phyloP scores from a whole-genome alignment of 1,140 invertebrate species.

The Leptinotarsa defecta region DNA sequence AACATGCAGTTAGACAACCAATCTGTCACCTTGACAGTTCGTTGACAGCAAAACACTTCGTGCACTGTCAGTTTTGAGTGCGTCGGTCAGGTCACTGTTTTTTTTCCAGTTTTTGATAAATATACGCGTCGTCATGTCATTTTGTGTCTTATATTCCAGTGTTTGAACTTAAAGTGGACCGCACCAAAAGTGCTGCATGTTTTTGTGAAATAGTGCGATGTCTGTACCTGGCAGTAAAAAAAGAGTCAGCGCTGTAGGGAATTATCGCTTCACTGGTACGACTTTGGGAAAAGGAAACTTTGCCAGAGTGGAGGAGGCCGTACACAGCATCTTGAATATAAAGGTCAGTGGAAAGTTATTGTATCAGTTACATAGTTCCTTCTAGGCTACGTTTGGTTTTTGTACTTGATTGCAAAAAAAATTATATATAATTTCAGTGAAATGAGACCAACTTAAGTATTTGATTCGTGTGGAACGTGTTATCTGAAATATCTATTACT shows the following conservation, averaged over 20 bases:
- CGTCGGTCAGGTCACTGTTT: not conserved
- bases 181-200: not conserved
- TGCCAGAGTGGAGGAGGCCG: conserved; percentile 50
- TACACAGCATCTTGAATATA: conserved; percentile 24
- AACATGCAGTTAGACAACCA: not conserved
- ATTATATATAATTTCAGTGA: no score
- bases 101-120: not conserved
- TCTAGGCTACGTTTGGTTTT: no score
- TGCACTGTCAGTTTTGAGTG: not conserved
- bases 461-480: no score
- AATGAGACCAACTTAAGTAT: no score
- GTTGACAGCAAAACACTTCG: not conserved
- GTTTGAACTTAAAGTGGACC: not conserved
- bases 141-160: not conserved
- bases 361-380: no score
- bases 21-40: not conserved
- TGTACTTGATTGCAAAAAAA: no score
- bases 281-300: conserved; percentile 66
- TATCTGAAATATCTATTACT: no score
- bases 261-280: conserved; percentile 63
- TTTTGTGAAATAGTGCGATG: conserved; percentile 33
- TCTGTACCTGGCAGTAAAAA: conserved; percentile 38
- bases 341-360: conserved; percentile 9
- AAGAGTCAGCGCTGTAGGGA: conserved; percentile 58
- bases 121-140: not conserved